phyloP scores from a whole-genome alignment of 2,888 invertebrate species.

The Leucoptera coffeella region DNA sequence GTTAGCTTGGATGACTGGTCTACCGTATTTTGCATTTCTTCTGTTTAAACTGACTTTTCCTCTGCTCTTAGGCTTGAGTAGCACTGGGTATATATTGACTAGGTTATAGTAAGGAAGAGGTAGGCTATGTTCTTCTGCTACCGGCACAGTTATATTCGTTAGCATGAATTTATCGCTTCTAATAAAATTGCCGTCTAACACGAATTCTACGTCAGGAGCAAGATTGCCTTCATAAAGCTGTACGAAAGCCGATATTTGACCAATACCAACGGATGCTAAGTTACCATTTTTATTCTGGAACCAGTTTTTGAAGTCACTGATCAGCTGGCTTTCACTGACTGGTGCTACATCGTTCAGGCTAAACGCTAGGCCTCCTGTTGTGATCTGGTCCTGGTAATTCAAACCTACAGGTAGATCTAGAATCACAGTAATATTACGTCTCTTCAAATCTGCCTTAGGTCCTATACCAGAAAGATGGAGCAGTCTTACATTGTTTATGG shows the following conservation, averaged over 20 bases:
- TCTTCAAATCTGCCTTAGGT: conserved; percentile 24
- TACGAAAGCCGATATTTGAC: conserved; percentile 37
- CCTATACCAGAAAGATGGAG: conserved; percentile 39
- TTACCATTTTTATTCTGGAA: conserved; percentile 31
- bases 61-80: conserved; percentile 36
- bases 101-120: conserved; percentile 41
- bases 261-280: conserved; percentile 36
- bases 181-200: conserved; percentile 36
- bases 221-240: conserved; percentile 35
- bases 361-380: conserved; percentile 36
- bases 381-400: conserved; percentile 42
- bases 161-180: conserved; percentile 43
- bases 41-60: conserved; percentile 36
- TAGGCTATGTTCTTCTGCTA: conserved; percentile 29
- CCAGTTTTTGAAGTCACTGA: conserved; percentile 40
- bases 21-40: conserved; percentile 38
- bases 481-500: conserved; percentile 36
- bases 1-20: conserved; percentile 39
- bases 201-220: conserved; percentile 35
- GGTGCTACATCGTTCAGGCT: conserved; percentile 22
- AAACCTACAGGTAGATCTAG: conserved; percentile 31
- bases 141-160: conserved; percentile 31
- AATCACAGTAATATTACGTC: conserved; percentile 24
- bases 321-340: conserved; percentile 23
- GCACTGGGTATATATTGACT: conserved; percentile 30